A percentile compares a stretch with the other conserved stretches of the same genome.
These are phyloP conservation scores for Nyctibius bracteatus DNA, from an alignment of 2,113 vertebrate genomes.

Conservation along the genomic window DNA sequence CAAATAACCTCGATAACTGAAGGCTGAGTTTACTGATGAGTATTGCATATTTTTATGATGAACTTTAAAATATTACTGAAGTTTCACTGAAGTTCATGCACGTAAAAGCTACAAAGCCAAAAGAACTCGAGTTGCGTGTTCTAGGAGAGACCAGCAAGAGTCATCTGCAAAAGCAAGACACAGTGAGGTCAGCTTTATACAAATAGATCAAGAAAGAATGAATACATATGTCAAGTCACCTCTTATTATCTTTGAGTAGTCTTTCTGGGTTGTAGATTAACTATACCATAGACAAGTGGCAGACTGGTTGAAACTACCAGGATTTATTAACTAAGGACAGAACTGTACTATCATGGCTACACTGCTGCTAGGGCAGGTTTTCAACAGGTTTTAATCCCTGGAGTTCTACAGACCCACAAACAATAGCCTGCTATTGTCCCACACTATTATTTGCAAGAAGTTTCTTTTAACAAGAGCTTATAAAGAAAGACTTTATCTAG, in stretches of 20 bases:
- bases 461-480: not conserved
- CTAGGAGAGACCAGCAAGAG: not conserved
- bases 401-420: not conserved
- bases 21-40: not conserved
- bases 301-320: not conserved
- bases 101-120: not conserved
- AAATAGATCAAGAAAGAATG: not conserved
- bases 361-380: not conserved
- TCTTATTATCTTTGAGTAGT: not conserved
- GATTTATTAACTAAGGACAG: not conserved
- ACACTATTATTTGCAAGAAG: not conserved
- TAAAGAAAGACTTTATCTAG: not conserved
- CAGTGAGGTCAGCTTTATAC: not conserved
- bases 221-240: not conserved
- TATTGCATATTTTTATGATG: not conserved
- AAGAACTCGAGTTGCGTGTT: not conserved
- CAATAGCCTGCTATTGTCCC: not conserved
- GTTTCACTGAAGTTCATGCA: not conserved
- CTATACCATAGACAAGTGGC: not conserved
- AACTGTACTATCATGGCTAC: not conserved
- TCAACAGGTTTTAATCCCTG: not conserved
- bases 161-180: not conserved
- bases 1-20: not conserved
- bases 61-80: not conserved
- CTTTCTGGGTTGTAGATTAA: not conserved